Evolutionary conservation across 2,113 vertebrate species (phyloP).

Genomic region (Burhinus bistriatus): DNA sequence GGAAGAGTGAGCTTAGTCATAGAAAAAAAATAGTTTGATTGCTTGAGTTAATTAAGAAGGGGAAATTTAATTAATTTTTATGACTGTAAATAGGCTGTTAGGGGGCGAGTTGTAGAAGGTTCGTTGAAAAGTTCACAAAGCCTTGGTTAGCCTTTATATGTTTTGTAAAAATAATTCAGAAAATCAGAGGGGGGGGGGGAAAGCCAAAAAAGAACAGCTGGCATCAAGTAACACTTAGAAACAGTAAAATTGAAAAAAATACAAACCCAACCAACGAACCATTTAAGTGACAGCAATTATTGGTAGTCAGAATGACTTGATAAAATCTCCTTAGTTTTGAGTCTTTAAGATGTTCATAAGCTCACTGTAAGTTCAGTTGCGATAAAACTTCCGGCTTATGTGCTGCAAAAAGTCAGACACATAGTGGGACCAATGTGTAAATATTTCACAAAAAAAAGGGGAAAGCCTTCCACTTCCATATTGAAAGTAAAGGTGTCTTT

Average conservation of each 20-base stretch:
- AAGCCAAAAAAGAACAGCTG: not conserved
- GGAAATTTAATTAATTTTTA: not conserved
- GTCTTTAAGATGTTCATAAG: not conserved
- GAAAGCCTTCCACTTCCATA: not conserved
- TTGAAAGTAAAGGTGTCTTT: not conserved
- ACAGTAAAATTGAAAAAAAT: not conserved
- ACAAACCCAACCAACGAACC: not conserved
- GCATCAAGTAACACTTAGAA: not conserved
- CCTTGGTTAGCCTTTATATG: not conserved
- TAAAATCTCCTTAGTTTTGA: not conserved
- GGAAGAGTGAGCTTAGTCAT: not conserved
- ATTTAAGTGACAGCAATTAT: not conserved
- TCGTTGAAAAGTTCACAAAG: not conserved
- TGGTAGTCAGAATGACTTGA: not conserved
- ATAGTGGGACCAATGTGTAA: not conserved
- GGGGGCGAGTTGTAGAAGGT: not conserved
- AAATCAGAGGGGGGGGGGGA: not conserved
- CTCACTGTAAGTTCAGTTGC: not conserved
- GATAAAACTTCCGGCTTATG: not conserved
- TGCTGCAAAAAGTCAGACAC: not conserved
- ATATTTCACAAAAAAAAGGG: not conserved
- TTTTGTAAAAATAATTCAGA: not conserved
- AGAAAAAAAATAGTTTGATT: not conserved
- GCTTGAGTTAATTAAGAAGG: not conserved
- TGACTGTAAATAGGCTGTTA: not conserved